phyloP scores from a whole-genome alignment of 1,140 invertebrate species.

The Drosophila sp. region DNA sequence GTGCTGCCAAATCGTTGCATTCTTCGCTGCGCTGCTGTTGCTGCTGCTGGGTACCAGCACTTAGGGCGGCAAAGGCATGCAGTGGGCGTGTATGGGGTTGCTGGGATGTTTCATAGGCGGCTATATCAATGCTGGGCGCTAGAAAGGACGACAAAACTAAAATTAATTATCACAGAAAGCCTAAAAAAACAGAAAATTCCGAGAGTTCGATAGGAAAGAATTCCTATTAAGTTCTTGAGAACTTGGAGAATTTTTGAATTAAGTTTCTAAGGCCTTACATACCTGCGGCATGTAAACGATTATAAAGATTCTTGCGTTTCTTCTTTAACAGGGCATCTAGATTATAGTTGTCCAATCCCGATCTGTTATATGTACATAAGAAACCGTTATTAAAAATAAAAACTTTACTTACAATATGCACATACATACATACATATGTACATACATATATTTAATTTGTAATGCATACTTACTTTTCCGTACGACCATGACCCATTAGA shows the following conservation, averaged over 20 bases:
- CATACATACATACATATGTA: no score
- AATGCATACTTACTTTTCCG: constrained; percentile 69
- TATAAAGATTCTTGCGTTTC: constrained; percentile 79
- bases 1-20: constrained; percentile 61
- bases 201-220: no score
- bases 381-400: background rate
- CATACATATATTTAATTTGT: no score
- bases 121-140: constrained; percentile 63
- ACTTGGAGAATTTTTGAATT: no score
- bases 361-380: constrained; percentile 20
- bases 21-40: constrained; percentile 48
- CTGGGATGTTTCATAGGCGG: constrained; percentile 46
- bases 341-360: constrained; percentile 67
- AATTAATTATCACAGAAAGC: background rate
- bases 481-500: constrained; percentile 63
- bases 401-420: no score
- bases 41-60: constrained; percentile 32
- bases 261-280: background rate
- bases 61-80: constrained; percentile 66
- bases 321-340: constrained; percentile 76
- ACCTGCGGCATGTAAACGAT: constrained; percentile 78
- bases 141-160: background rate
- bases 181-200: background rate
- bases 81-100: constrained; percentile 58
- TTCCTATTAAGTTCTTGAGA: no score